Evolutionary conservation across 2,113 vertebrate species (phyloP).

Genomic region (Poeciliopsis turrubarensis): DNA sequence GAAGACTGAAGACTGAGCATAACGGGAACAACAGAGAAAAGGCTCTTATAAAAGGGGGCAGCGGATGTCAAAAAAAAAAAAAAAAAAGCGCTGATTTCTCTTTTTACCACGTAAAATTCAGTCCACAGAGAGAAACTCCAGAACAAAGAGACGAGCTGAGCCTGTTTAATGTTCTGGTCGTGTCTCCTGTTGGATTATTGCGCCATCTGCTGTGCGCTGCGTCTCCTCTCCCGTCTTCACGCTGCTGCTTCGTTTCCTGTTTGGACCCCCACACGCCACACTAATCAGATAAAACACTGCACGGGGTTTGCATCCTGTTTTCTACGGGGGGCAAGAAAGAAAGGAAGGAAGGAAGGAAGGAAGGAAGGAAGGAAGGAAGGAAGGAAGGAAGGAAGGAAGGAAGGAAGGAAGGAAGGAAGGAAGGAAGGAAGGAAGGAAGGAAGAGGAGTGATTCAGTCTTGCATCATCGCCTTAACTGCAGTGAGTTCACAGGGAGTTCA

Average conservation of each 20-base stretch:
- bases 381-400: neutral
- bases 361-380: neutral
- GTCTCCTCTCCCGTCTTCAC: neutral
- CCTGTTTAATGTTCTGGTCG: neutral
- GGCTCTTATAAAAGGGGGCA: too few species aligned
- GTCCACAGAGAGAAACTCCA: neutral
- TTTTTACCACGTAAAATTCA: neutral
- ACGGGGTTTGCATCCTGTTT: neutral
- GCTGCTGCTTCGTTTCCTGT: neutral
- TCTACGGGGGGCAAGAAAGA: too few species aligned
- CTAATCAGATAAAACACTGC: neutral
- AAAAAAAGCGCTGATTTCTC: too few species aligned
- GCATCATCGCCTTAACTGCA: neutral
- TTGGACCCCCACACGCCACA: neutral
- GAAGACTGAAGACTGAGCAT: neutral
- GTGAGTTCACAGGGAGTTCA: conserved; percentile 42
- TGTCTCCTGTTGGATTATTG: conserved; percentile 29
- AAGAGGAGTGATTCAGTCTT: conserved; percentile 4
- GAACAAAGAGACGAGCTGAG: neutral
- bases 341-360: neutral
- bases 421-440: neutral
- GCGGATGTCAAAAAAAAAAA: neutral
- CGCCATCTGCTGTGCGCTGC: conserved; percentile 67
- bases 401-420: neutral
- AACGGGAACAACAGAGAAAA: neutral